A percentile compares a stretch with the other conserved stretches of the same genome.
Conservation (phyloP, 2,797 vertebrate genomes). For the Enteromius unitaeniatus region DNA sequence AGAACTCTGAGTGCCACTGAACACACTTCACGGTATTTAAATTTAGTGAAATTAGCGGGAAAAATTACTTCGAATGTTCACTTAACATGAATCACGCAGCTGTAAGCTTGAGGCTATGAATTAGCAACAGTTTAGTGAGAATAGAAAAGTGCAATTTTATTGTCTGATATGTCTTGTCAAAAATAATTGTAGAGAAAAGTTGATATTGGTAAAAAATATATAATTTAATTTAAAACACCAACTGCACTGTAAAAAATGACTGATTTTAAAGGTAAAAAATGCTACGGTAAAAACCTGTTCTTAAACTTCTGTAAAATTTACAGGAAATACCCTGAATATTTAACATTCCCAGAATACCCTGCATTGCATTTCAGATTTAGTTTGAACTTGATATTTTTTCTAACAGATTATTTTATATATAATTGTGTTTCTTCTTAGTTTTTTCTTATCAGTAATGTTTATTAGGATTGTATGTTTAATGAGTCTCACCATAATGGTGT, state of each 20-base stretch:
- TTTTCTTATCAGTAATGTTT: too few relatives aligned
- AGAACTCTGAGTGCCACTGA: neutral
- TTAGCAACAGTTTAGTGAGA: neutral
- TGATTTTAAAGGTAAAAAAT: too few relatives aligned
- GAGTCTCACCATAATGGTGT: too few relatives aligned
- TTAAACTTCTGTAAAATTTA: too few relatives aligned
- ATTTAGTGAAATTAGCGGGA: neutral
- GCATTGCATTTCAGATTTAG: too few relatives aligned
- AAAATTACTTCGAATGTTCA: neutral
- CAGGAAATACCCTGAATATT: too few relatives aligned
- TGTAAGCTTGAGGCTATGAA: neutral
- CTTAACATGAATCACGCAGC: neutral
- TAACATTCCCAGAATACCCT: too few relatives aligned
- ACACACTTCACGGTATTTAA: neutral
- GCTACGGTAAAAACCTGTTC: too few relatives aligned
- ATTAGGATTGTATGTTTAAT: too few relatives aligned
- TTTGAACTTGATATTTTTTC: too few relatives aligned
- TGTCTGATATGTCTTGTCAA: neutral
- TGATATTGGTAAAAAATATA: neutral
- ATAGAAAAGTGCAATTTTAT: neutral
- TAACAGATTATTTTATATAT: too few relatives aligned
- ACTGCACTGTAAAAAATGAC: neutral
- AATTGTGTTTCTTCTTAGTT: too few relatives aligned
- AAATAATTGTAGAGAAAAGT: neutral
- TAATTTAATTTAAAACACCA: neutral